Conservation (phyloP, 2,797 vertebrate genomes). For the Micromesistius poutassou region DNA sequence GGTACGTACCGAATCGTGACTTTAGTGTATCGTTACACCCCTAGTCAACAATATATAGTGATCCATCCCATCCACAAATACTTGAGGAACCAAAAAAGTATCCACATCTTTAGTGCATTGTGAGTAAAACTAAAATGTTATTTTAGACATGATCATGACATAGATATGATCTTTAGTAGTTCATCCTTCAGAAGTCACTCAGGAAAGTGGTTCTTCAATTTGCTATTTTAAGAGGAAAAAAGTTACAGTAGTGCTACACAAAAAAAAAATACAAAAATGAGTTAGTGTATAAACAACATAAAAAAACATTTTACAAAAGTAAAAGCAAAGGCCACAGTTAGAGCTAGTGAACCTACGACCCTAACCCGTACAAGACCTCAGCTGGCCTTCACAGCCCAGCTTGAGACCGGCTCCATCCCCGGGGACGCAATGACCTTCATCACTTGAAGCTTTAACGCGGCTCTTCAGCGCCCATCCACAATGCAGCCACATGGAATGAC, state of each 20-base stretch:
- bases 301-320: background rate
- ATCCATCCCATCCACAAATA: background rate
- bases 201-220: background rate
- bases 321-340: constrained; percentile 8
- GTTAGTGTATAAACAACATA: constrained; percentile 1
- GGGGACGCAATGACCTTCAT: background rate
- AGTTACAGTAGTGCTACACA: constrained; percentile 34
- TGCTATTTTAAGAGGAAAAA: constrained; percentile 5
- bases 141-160: background rate
- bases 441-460: background rate
- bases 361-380: background rate
- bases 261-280: constrained; percentile 1
- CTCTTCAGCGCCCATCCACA: background rate
- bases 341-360: background rate
- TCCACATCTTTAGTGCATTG: background rate
- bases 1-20: no score
- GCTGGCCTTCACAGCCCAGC: background rate
- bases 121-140: background rate
- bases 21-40: no score
- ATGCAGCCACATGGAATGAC: background rate
- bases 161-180: background rate
- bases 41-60: background rate
- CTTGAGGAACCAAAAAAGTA: background rate
- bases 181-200: background rate
- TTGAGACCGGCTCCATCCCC: background rate